These are phyloP conservation scores for Apostichopus japonicus DNA, from an alignment of 35 echinoderm and acorn worm species.

Conservation along the genomic window DNA sequence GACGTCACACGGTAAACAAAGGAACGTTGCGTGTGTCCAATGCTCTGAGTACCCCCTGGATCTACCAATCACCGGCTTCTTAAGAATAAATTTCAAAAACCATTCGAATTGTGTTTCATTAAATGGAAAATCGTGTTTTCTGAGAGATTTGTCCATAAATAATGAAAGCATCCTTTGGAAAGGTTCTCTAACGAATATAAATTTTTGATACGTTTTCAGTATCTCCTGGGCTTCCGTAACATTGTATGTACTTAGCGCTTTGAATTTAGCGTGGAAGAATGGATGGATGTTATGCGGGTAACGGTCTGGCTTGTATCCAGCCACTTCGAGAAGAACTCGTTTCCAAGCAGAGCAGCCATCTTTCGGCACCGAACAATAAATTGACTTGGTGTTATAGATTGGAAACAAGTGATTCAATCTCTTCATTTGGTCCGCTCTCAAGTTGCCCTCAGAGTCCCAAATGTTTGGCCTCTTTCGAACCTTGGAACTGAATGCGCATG, in stretches of 20 bases:
- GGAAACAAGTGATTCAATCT: constrained; percentile 40
- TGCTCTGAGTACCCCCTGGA: background rate
- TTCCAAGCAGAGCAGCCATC: constrained; percentile 46
- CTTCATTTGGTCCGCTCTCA: background rate
- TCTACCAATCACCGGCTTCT: background rate
- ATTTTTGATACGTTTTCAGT: constrained; percentile 32
- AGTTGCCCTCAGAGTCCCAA: background rate
- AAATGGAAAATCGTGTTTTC: background rate
- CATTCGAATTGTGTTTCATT: constrained; percentile 18
- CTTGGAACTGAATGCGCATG: background rate
- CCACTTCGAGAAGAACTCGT: background rate
- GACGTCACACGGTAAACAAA: constrained; percentile 32
- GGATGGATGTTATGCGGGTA: constrained; percentile 16
- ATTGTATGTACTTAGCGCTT: background rate
- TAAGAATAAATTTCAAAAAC: constrained; percentile 32
- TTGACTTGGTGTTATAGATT: background rate
- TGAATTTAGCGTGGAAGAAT: background rate
- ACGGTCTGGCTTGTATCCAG: background rate
- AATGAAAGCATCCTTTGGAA: constrained; percentile 33
- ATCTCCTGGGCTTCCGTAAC: constrained; percentile 5
- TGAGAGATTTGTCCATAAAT: constrained; percentile 32
- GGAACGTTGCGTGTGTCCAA: constrained; percentile 13
- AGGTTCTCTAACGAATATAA: constrained; percentile 31
- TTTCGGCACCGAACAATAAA: constrained; percentile 21
- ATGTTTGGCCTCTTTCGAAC: background rate